Evolutionary conservation across 2,113 vertebrate genomes (phyloP), one percentile per base, ranked within the genome.

Genomic region (Coryphaenoides rupestris): DNA sequence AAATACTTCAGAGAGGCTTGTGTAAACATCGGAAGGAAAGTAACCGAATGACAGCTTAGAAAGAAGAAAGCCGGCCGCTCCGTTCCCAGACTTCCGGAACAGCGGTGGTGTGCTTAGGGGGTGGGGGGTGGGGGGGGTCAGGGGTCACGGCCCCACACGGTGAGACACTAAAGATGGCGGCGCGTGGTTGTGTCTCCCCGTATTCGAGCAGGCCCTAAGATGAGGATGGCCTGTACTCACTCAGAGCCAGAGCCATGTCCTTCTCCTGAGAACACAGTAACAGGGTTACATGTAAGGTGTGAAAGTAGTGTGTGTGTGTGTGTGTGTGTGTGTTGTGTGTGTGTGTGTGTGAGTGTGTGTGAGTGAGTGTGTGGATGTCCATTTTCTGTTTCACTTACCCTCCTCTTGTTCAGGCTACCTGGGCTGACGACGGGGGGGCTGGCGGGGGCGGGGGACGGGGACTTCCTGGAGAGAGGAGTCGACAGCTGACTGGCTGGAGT

Each of bases 401-500:
- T 93, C 86, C 93, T 93, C 90, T 88, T 95, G 84, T 89, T 92
- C 82, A 95, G 91, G 85, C 92, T 95, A 77, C 92, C 94, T 1
- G 95, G 96, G 84, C 95, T 96, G 88, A 93, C 92, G 46, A 96
- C 95, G 74, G 94, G 94, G 1, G 95, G 96, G 84, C 94, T 96
- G 88, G 93, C 92, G 47, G 96, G 95, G 74, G 94, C 94, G 23
- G 96, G 95, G 79, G 95, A 95, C 78, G 96, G 94, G 65, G 97
- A 96, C 74, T 98, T 98, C 84, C 92, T 92, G 57, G 95, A 96
- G 61, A 93, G 92, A 53, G 96, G 93, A 82, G 95, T 95, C 65
- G 97, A 99, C 65, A 95, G 91, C 88, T 96, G 97, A 86, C 95
- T 98, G 84, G 93, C 93, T 71, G 93, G 94, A 58, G 91, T 96